Evolutionary conservation across 2,888 invertebrate genomes (phyloP), one percentile per base, ranked within the genome.

Genomic region (Panopea generosa): DNA sequence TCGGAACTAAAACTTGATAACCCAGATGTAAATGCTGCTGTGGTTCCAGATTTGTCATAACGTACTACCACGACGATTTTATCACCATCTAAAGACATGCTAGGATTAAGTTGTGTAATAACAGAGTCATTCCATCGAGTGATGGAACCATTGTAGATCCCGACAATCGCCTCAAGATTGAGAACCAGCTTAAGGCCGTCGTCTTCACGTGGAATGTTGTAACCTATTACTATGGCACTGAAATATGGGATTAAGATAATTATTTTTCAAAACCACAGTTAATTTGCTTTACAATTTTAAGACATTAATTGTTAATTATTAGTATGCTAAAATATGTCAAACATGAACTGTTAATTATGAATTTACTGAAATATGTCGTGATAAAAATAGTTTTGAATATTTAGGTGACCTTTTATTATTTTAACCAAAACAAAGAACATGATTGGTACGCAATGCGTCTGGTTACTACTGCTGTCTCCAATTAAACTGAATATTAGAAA

Each of bases 11-110:
- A 87, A 7, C 84, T 52, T 33, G 87, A 77, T 18, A 92, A 76
- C 1, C 88, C 89, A 6, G 66, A 62, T 0, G 91, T 91, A 70
- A 92, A 90, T 3, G 86, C 84, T 29, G 74, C 63, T 2, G 92
- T 91, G 1, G 90, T 90, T 7, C 92, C 92, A 3, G 91, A 90
- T 24, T 86, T 87, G 59, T 90, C 90, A 3, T 82, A 79, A 22
- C 92, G 76, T 2, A 86, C 91, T n/a, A 91, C 69, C 1, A 87
- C 86, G 6, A 76, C 43, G 59, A 92, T 89, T 16, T 62, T n/a
- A 16, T 63, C 71, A 43, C 69, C 26, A 0, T 90, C 90, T 16
- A 91, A 67, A 0, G 4, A 26, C 20, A 73, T 55, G 6, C 67
- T 22, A 0, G 85, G 87, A 66, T 91, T 91, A 11, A 67, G 40